A percentile compares a stretch with the other conserved stretches of the same genome.
These are phyloP conservation scores for Meda fulgida DNA, from an alignment of 2,797 vertebrate genomes.

Conservation along the genomic window DNA sequence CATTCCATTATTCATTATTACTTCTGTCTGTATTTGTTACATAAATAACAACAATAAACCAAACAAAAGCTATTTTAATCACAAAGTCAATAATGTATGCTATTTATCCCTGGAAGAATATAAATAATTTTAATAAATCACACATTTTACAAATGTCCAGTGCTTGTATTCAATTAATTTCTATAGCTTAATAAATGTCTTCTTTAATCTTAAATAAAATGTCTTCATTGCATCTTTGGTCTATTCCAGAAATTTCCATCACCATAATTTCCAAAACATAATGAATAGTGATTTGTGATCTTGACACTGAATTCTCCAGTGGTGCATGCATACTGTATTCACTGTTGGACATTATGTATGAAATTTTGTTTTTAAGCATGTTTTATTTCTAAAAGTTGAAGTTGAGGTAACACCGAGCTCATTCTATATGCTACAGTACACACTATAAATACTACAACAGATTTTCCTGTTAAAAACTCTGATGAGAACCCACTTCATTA, in stretches of 20 bases:
- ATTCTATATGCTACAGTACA: slow-evolving; percentile 24
- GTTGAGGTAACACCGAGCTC: not conserved
- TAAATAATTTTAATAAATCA: not conserved
- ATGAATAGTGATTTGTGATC: not conserved
- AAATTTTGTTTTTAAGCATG: not conserved
- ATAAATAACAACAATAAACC: not conserved
- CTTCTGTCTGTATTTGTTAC: not conserved
- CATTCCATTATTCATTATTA: not conserved
- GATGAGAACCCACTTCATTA: slow-evolving; percentile 44
- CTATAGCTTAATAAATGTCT: too few species aligned
- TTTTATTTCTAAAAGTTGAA: not conserved
- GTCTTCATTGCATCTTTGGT: not conserved
- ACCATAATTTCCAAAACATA: not conserved
- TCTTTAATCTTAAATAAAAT: not conserved
- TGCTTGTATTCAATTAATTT: not conserved
- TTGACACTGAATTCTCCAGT: not conserved
- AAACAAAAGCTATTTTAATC: slow-evolving; percentile 10
- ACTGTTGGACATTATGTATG: not conserved
- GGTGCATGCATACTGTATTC: not conserved
- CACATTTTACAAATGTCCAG: not conserved
- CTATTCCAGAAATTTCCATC: not conserved
- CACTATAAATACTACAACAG: slow-evolving; percentile 24
- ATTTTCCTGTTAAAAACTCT: slow-evolving; percentile 27
- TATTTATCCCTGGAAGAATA: not conserved
- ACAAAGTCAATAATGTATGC: not conserved